phyloP scores from a whole-genome alignment of 2,888 invertebrate genomes.

The Philaethria dido region DNA sequence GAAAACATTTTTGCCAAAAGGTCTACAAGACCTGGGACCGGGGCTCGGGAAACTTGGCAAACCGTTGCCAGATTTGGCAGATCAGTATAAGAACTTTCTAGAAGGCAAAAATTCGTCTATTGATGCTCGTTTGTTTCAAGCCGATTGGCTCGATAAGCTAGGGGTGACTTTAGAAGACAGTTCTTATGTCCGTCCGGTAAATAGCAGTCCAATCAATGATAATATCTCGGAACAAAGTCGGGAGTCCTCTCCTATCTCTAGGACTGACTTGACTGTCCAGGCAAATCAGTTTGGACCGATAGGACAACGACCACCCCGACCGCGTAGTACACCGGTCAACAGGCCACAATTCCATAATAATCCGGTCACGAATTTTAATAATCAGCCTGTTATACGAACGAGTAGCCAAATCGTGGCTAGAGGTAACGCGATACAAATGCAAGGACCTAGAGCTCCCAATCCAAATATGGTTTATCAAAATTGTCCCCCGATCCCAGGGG shows the following conservation, averaged over 20 bases:
- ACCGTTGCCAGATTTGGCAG: conserved; percentile 58
- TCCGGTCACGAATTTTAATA: conserved; percentile 14
- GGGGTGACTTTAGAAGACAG: conserved; percentile 28
- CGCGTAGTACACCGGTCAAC: conserved; percentile 1
- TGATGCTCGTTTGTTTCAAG: conserved; percentile 42
- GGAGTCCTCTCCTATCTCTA: conserved; percentile 14
- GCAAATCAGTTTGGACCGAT: conserved; percentile 29
- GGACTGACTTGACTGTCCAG: neutral
- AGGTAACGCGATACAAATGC: conserved; percentile 5
- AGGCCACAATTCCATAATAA: conserved; percentile 18
- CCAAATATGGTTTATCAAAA: conserved; percentile 2
- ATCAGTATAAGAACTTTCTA: conserved; percentile 59
- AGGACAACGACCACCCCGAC: conserved; percentile 20
- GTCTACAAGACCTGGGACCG: conserved; percentile 57
- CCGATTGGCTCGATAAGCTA: conserved; percentile 27
- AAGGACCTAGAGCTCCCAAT: conserved; percentile 10
- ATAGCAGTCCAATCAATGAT: conserved; percentile 18
- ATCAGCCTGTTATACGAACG: neutral
- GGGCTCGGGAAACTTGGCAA: conserved; percentile 63
- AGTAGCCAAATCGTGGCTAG: neutral
- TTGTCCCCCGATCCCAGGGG: conserved; percentile 28
- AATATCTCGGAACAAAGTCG: conserved; percentile 14
- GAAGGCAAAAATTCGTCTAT: conserved; percentile 46
- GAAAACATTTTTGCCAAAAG: conserved; percentile 60
- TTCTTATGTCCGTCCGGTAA: conserved; percentile 26